Evolutionary conservation across 1,140 invertebrate species (phyloP), one percentile per base, ranked within the genome.

Genomic region (Dreissena polymorpha): DNA sequence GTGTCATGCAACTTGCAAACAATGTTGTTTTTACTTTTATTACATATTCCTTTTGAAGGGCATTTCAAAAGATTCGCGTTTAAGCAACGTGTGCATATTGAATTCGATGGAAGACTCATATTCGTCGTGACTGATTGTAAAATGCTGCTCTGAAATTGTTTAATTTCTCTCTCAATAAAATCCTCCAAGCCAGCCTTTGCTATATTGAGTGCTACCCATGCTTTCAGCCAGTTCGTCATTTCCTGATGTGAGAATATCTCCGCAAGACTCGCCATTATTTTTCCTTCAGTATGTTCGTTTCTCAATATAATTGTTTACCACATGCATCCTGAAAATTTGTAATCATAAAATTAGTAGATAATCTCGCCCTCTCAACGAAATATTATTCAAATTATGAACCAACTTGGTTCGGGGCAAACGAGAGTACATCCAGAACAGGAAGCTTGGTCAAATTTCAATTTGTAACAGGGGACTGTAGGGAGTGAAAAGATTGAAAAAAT

Each of bases 191-290:
- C 67, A 18, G 29, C 27, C 50, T 69, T 69, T 49, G 67, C 29
- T 27, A 69, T 49, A n/a, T 12, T 27, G 1, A 69, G 14, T 21
- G 67, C 67, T 29, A 69, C 21, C 10, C 12, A 27, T 29, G 27
- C 67, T 69, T 69, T 69, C 25, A 69, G 27, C 67, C 67, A 69
- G 27, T 69, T 29, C 50, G 14, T 27, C 29, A 69, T 49, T 10
- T n/a, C 27, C 10, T 69, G 29, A 12, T 69, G 21, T 2, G 39
- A 39, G 39, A 39, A 39, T 39, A 39, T 39, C 39, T 8, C 39
- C 39, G 8, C 39, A 39, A 39, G 39, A 39, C 39, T 39, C 39
- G 39, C 39, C 39, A 39, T 39, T 39, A 8, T 39, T 5, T 39
- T 2, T 39, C 39, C 39, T 39, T 39, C n/a, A 39, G 39, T 39